Conservation (phyloP, 2,113 vertebrate genomes). For the Thamnophis sirtalis region DNA sequence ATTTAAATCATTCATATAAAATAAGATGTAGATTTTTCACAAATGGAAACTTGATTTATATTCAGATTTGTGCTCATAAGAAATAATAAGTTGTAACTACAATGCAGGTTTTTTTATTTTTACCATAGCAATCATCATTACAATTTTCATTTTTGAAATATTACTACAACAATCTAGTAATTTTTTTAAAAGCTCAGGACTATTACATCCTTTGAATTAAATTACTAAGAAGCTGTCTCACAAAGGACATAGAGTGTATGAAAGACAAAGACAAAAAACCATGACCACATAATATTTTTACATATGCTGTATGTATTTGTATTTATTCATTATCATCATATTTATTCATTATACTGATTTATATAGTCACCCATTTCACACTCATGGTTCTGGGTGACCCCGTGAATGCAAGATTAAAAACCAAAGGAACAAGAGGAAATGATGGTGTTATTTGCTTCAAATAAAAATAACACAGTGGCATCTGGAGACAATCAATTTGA, state of each 20-base stretch:
- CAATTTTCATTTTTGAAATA: conserved; percentile 13
- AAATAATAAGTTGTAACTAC: conserved; percentile 31
- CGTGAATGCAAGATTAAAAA: not conserved
- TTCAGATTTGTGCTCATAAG: conserved; percentile 7
- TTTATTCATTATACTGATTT: not conserved
- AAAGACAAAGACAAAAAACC: not conserved
- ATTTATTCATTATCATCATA: not conserved
- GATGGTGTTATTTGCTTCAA: not conserved
- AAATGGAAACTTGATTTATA: conserved; percentile 22
- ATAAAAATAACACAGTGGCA: not conserved
- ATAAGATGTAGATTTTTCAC: conserved; percentile 15
- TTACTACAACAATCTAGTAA: not conserved
- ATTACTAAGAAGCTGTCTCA: not conserved
- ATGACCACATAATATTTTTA: not conserved
- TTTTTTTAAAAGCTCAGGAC: not conserved
- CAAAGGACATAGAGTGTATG: not conserved
- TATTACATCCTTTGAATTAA: not conserved
- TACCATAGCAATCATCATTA: conserved; percentile 28
- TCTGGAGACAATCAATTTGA: not conserved
- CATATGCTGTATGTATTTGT: not conserved
- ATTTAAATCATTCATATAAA: conserved; percentile 29
- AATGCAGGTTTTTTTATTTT: conserved; percentile 7
- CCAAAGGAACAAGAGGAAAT: not conserved
- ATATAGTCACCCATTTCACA: not conserved
- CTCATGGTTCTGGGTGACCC: not conserved